A percentile compares a stretch with the other conserved stretches of the same genome.
These are phyloP conservation scores for Neodiprion lecontei DNA, from an alignment of 1,140 invertebrate species.

Conservation along the genomic window DNA sequence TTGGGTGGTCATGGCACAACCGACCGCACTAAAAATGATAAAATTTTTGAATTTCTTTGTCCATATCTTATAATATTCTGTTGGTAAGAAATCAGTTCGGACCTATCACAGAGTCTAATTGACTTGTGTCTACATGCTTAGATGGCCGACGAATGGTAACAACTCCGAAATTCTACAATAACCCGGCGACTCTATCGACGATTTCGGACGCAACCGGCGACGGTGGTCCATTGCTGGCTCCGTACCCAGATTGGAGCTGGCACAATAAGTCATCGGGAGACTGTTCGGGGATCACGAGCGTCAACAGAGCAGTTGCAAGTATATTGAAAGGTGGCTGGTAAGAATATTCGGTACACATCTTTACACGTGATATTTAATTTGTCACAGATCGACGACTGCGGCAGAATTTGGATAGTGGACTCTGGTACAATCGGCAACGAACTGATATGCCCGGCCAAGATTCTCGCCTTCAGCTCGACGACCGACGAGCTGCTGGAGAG, in stretches of 20 bases:
- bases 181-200: conserved; percentile 34
- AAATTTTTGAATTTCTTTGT: too few species aligned
- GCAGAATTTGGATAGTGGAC: conserved; percentile 61
- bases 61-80: too few species aligned
- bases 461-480: conserved; percentile 57
- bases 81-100: too few species aligned
- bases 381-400: conserved; percentile 58
- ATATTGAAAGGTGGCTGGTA: not conserved
- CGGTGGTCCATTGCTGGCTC: conserved; percentile 29
- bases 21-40: too few species aligned
- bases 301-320: conserved; percentile 32
- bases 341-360: not conserved
- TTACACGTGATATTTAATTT: not conserved
- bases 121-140: not conserved
- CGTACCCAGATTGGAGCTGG: conserved; percentile 43
- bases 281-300: conserved; percentile 35
- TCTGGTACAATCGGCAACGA: conserved; percentile 54
- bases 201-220: conserved; percentile 20
- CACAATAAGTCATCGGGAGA: conserved; percentile 11
- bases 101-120: not conserved
- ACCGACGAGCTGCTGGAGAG: conserved; percentile 54
- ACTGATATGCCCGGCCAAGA: conserved; percentile 53
- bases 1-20: too few species aligned
- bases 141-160: conserved; percentile 37
- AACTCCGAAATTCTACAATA: conserved; percentile 29